These are phyloP conservation scores for Myotis davidii DNA, from an alignment of 2,113 vertebrate species.

Conservation along the genomic window DNA sequence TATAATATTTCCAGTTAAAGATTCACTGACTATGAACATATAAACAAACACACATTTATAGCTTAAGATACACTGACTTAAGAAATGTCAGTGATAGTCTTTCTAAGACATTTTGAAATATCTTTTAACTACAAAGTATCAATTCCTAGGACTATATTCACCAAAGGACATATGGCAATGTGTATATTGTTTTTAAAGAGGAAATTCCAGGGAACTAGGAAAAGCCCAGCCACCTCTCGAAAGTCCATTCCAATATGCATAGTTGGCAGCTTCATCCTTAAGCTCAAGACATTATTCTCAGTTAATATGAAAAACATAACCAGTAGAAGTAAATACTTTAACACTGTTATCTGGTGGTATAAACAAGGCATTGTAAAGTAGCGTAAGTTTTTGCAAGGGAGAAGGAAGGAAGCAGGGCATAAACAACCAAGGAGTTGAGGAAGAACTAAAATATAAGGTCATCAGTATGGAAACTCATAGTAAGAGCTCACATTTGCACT, in stretches of 20 bases:
- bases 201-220: neutral
- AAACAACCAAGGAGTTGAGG: neutral
- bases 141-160: neutral
- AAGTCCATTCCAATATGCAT: neutral
- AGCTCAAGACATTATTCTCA: neutral
- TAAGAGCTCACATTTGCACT: neutral
- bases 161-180: neutral
- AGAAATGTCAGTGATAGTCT: neutral
- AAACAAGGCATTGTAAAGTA: neutral
- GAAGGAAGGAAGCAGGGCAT: neutral
- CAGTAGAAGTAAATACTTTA: neutral
- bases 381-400: neutral
- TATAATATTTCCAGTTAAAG: neutral
- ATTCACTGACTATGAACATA: neutral
- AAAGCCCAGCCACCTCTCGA: neutral
- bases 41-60: neutral
- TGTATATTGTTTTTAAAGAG: constrained; percentile 11
- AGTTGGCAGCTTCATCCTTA: neutral
- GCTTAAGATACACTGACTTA: neutral
- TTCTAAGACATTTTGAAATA: neutral
- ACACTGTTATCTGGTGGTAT: neutral
- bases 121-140: neutral
- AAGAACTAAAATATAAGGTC: neutral
- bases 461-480: neutral
- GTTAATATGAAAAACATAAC: neutral